These are phyloP conservation scores for Heliconius congener DNA, from an alignment of 1,140 invertebrate genomes.

Conservation along the genomic window DNA sequence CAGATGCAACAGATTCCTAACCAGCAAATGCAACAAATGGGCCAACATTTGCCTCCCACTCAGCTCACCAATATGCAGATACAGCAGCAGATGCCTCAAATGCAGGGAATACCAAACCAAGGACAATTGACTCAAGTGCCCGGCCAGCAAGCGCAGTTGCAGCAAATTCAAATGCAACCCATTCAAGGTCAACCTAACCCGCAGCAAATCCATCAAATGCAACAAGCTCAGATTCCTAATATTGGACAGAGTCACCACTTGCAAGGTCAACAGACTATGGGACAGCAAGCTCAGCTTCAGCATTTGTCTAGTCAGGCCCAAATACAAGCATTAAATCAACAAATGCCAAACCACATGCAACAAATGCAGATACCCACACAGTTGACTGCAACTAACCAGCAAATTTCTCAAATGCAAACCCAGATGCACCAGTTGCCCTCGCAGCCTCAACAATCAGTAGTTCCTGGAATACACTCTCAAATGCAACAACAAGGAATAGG, in stretches of 20 bases:
- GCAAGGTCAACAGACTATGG: slow-evolving; percentile 69
- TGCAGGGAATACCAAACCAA: slow-evolving; percentile 78
- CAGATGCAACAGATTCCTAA: slow-evolving; percentile 79
- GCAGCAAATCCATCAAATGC: slow-evolving; percentile 73
- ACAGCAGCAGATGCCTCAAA: slow-evolving; percentile 78
- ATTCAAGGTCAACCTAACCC: slow-evolving; percentile 77
- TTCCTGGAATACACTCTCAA: slow-evolving; percentile 75
- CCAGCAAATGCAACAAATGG: slow-evolving; percentile 80
- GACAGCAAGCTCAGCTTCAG: slow-evolving; percentile 77
- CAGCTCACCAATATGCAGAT: slow-evolving; percentile 79
- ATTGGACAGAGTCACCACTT: slow-evolving; percentile 69
- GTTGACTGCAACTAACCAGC: slow-evolving; percentile 69
- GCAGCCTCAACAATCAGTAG: slow-evolving; percentile 74
- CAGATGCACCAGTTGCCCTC: slow-evolving; percentile 75
- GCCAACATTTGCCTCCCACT: slow-evolving; percentile 74
- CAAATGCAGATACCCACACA: slow-evolving; percentile 79
- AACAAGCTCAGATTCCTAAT: slow-evolving; percentile 73
- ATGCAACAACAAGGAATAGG: slow-evolving; percentile 76
- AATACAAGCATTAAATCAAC: slow-evolving; percentile 78
- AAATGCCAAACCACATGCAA: slow-evolving; percentile 79
- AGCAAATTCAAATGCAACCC: slow-evolving; percentile 80
- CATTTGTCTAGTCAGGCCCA: slow-evolving; percentile 78
- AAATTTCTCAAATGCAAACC: slow-evolving; percentile 77
- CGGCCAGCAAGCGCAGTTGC: slow-evolving; percentile 77
- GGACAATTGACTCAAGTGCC: slow-evolving; percentile 73